Percentiles rank a stretch among this genome's conserved stretches.
phyloP scores from a whole-genome alignment of 2,888 invertebrate genomes.

The Ischnus inquisitorius region DNA sequence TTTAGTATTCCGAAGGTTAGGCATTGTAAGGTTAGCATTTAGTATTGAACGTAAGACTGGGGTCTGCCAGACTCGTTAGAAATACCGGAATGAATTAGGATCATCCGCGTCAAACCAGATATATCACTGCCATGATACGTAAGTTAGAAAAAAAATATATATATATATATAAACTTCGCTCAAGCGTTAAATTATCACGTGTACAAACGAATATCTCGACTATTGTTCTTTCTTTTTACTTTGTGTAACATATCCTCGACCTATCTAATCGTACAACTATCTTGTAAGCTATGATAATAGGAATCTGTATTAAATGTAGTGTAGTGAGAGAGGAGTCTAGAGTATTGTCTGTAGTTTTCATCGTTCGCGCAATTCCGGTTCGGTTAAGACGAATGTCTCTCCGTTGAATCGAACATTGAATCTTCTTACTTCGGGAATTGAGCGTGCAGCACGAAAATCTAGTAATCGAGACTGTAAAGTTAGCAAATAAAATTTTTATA shows the following conservation, averaged over 20 bases:
- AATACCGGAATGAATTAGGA: conserved; percentile 73
- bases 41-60: conserved; percentile 78
- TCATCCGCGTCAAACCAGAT: conserved; percentile 78
- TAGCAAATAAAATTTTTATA: conserved; percentile 66
- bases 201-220: conserved; percentile 31
- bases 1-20: conserved; percentile 39
- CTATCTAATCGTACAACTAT: conserved; percentile 50
- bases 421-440: not conserved
- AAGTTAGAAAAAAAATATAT: conserved; percentile 30
- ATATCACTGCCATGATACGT: conserved; percentile 80
- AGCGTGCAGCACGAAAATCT: not conserved
- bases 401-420: not conserved
- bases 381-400: not conserved
- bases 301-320: conserved; percentile 55
- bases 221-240: conserved; percentile 71
- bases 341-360: conserved; percentile 40
- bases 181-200: conserved; percentile 47
- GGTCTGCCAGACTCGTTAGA: conserved; percentile 73
- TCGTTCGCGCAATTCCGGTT: not conserved
- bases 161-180: conserved; percentile 24
- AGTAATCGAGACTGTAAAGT: conserved; percentile 68
- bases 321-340: conserved; percentile 11
- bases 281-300: conserved; percentile 44
- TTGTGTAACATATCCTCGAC: conserved; percentile 62
- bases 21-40: conserved; percentile 19